Evolutionary conservation across 2,797 vertebrate genomes (phyloP), one percentile per base, ranked within the genome.

Genomic region (Champsocephalus gunnari): DNA sequence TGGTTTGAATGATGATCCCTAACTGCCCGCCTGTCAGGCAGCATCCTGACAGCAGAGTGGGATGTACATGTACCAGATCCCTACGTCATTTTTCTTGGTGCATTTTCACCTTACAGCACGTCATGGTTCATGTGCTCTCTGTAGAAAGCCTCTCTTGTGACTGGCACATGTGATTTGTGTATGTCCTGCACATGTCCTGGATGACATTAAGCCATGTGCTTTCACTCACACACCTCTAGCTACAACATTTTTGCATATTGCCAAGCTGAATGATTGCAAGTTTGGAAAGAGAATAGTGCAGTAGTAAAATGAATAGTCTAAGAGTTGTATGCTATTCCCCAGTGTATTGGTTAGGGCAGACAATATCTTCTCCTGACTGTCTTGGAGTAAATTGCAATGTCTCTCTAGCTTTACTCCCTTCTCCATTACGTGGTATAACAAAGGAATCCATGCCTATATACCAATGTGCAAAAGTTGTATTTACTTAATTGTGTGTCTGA

Each of bases 81-180:
- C 58, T 54, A 71, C 47, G 47, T 63, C 63, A 2, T 50, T 32
- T 64, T 53, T 47, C 53, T 4, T 0, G 2, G 17, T 34, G 19
- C 80, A 72, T 57, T 47, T 14, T 14, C 58, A 53, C 11, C 49
- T 71, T 59, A 68, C 63, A 71, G 8, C 65, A 13, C 13, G 49
- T 67, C 13, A 14, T 85, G 77, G 73, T 75, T 81, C 73, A 75
- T 61, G 13, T 60, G 66, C 55, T 61, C 4, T 34, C 49, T 69
- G 56, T 59, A 68, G 70, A 87, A 78, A 82, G 61, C 67, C 28
- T 54, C 63, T 77, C 78, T 38, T 85, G 28, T 84, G 65, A 82
- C 81, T 58, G 55, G 71, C 19, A 48, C 32, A 49, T 76, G 72
- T 77, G 86, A 88, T 88, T 70, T 70, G 74, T 86, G 70, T 77